A percentile compares a stretch with the other conserved stretches of the same genome.
Evolutionary conservation across 2,113 vertebrate genomes (phyloP).

Genomic region (Anhinga rufa): DNA sequence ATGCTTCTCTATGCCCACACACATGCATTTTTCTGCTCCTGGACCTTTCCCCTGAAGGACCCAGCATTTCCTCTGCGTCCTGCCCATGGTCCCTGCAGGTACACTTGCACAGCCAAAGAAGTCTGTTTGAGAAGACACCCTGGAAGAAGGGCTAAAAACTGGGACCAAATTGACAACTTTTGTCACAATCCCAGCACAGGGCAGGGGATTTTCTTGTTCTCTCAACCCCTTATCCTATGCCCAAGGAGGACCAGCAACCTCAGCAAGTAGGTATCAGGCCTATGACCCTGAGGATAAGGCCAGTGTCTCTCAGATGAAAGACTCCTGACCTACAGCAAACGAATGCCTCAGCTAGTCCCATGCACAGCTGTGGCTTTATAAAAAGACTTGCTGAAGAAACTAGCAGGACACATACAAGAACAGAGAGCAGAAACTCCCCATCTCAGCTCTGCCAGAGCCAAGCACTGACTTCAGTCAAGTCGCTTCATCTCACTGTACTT

Average conservation of each 20-base stretch:
- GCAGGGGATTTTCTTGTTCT: background rate
- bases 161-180: background rate
- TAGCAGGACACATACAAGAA: background rate
- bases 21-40: background rate
- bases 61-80: background rate
- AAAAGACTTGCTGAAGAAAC: background rate
- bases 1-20: background rate
- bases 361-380: background rate
- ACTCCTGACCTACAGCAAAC: background rate
- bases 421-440: background rate
- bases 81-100: background rate
- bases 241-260: background rate
- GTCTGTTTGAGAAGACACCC: background rate
- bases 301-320: background rate
- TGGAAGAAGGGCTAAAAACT: background rate
- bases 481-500: background rate
- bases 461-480: background rate
- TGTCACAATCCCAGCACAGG: background rate
- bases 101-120: background rate
- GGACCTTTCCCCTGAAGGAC: background rate
- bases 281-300: background rate
- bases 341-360: background rate
- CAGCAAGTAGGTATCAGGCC: background rate
- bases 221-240: background rate
- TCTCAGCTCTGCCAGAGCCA: background rate